phyloP scores from a whole-genome alignment of 2,797 vertebrate species.

The Distichodus sexfasciatus region DNA sequence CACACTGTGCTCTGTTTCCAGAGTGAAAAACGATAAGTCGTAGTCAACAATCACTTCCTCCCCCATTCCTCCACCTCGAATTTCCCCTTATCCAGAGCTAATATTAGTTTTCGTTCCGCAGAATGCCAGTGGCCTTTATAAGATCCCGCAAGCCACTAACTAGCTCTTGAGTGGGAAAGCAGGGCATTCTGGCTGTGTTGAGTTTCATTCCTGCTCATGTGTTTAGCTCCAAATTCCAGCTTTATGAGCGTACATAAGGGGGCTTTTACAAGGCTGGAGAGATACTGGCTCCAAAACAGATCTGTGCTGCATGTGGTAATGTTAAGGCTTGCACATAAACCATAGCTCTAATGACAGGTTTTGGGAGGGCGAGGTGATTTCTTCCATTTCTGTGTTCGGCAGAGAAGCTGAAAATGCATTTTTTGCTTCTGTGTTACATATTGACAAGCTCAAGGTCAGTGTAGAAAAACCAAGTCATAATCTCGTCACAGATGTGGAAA shows the following conservation, averaged over 20 bases:
- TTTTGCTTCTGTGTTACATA: neutral
- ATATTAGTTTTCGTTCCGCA: slow-evolving; percentile 33
- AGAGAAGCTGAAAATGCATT: neutral
- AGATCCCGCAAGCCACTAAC: slow-evolving; percentile 39
- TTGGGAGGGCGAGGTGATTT: neutral
- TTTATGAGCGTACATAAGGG: slow-evolving; percentile 23
- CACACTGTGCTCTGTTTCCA: neutral
- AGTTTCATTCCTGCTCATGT: slow-evolving; percentile 12
- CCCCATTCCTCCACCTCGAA: slow-evolving; percentile 1
- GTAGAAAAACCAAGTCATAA: too few relatives aligned
- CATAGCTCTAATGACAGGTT: slow-evolving; percentile 31
- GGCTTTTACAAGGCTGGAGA: slow-evolving; percentile 25
- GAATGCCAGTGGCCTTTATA: slow-evolving; percentile 19
- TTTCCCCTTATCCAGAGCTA: slow-evolving; percentile 3
- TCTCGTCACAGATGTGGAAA: too few relatives aligned
- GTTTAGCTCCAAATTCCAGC: slow-evolving; percentile 32
- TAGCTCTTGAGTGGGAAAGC: slow-evolving; percentile 13
- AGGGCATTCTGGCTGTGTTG: slow-evolving; percentile 5
- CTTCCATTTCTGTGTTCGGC: slow-evolving; percentile 4
- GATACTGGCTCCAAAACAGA: slow-evolving; percentile 26
- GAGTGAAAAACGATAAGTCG: slow-evolving; percentile 3
- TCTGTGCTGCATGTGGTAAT: slow-evolving; percentile 17
- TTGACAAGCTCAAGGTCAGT: neutral
- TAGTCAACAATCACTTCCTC: slow-evolving; percentile 11
- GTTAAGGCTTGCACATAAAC: slow-evolving; percentile 26